phyloP scores from a whole-genome alignment of 2,797 vertebrate species.

The Mus spretus region DNA sequence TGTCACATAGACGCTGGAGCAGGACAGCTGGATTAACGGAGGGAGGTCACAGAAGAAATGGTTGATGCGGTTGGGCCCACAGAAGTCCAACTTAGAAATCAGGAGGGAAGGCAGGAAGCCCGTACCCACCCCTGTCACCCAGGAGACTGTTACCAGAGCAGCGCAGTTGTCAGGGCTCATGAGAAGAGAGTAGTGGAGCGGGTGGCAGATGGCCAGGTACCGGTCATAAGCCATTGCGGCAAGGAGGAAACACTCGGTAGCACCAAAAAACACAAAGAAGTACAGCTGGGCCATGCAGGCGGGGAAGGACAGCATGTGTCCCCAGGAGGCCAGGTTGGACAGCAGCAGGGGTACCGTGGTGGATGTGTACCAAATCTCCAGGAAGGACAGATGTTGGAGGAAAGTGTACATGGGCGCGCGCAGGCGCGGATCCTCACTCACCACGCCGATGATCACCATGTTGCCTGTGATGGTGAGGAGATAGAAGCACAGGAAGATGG shows the following conservation, averaged over 20 bases:
- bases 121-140: slow-evolving; percentile 76
- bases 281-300: slow-evolving; percentile 80
- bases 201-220: slow-evolving; percentile 79
- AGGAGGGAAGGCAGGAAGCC: slow-evolving; percentile 79
- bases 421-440: slow-evolving; percentile 68
- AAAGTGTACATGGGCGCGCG: slow-evolving; percentile 83
- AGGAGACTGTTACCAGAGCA: slow-evolving; percentile 69
- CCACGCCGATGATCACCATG: slow-evolving; percentile 72
- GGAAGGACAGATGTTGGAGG: slow-evolving; percentile 84
- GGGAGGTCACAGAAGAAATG: slow-evolving; percentile 84
- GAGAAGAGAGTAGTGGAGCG: slow-evolving; percentile 68
- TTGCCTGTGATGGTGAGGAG: slow-evolving; percentile 81
- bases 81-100: slow-evolving; percentile 81
- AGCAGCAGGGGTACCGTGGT: slow-evolving; percentile 83
- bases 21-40: slow-evolving; percentile 79
- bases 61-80: slow-evolving; percentile 77
- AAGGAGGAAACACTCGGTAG: slow-evolving; percentile 82
- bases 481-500: slow-evolving; percentile 80
- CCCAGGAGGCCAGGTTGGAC: slow-evolving; percentile 57
- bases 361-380: slow-evolving; percentile 85
- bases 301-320: slow-evolving; percentile 73
- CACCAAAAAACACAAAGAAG: slow-evolving; percentile 82
- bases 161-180: slow-evolving; percentile 71
- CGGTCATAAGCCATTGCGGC: slow-evolving; percentile 80
- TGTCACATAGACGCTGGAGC: slow-evolving; percentile 60